Conservation (phyloP, 1,140 invertebrate genomes). For the Eurosta solidaginis region DNA sequence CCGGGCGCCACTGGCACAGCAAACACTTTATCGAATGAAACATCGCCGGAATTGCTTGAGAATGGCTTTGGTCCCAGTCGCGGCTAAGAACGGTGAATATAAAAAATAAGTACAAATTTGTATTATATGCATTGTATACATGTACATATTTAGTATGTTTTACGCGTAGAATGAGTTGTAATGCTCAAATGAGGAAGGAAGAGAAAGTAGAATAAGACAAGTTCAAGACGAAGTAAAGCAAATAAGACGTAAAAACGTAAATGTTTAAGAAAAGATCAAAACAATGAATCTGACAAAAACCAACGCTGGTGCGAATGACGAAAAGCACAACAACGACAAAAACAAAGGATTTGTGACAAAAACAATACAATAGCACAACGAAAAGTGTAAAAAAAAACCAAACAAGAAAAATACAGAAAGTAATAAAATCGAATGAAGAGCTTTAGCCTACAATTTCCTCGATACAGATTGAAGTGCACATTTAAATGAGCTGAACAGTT, state of each 20-base stretch:
- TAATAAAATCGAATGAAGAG: neutral
- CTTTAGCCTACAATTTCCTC: neutral
- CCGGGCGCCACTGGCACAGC: conserved; percentile 75
- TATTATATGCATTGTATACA: neutral
- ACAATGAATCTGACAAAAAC: neutral
- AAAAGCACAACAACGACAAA: neutral
- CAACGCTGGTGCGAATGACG: neutral
- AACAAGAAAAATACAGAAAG: too few relatives aligned
- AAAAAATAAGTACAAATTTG: neutral
- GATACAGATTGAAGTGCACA: neutral
- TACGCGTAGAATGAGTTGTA: too few relatives aligned
- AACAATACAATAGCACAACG: neutral
- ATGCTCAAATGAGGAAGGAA: too few relatives aligned
- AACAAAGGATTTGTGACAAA: neutral
- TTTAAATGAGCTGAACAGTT: conserved; percentile 13
- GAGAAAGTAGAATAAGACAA: too few relatives aligned
- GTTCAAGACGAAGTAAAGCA: neutral
- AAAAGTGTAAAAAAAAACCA: neutral
- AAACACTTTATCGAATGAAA: conserved; percentile 80
- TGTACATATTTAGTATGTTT: too few relatives aligned
- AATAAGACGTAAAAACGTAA: neutral
- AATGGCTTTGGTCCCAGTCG: conserved; percentile 82
- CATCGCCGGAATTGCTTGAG: conserved; percentile 73
- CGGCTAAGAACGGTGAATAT: conserved; percentile 63
- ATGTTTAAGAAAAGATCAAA: neutral